Evolutionary conservation across 2,113 vertebrate species (phyloP), one percentile per base, ranked within the genome.

Genomic region (Embiotoca jacksoni): DNA sequence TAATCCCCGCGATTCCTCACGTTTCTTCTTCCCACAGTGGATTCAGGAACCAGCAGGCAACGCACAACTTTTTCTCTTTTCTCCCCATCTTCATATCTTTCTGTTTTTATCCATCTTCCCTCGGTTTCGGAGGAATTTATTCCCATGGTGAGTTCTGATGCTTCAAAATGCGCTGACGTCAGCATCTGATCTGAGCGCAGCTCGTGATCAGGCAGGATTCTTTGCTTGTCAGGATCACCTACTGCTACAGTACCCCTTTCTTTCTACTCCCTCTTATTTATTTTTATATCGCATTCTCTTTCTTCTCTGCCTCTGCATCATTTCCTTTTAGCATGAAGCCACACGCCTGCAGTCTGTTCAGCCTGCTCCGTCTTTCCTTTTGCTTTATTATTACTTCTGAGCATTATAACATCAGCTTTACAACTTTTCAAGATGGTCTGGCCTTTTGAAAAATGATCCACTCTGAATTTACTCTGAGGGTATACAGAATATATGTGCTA

Each of bases 111-210:
- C 16, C 15, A 36, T 75, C 71, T 78, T 56, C 30, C 69, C 67
- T 69, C 2, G 37, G 68, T 81, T 85, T 35, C 23, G 78, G 47
- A 56, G 69, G 69, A 72, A 71, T 83, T 6, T 80, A 84, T 82
- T 89, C 88, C 88, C 87, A 55, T 23, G 68, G 76, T 37, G 69
- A 49, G 57, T 69, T 65, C 59, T 73, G 75, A 72, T 69, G 82
- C 80, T 89, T 89, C 67, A 75, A 82, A 82, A 89, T 88, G 80
- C 53, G 70, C 85, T 87, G 88, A 91, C 88, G 88, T 88, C 87
- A 86, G 84, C 89, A 85, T 85, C 75, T 69, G 85, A 92, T 89
- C 87, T 78, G 66, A 72, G 86, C 53, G 66, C 72, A 67, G 15
- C 71, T 73, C 75, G 88, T 91, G 90, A 91, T 92, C 89, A 88